phyloP scores from a whole-genome alignment of 1,140 invertebrate species.

The Drosophila suzukii region DNA sequence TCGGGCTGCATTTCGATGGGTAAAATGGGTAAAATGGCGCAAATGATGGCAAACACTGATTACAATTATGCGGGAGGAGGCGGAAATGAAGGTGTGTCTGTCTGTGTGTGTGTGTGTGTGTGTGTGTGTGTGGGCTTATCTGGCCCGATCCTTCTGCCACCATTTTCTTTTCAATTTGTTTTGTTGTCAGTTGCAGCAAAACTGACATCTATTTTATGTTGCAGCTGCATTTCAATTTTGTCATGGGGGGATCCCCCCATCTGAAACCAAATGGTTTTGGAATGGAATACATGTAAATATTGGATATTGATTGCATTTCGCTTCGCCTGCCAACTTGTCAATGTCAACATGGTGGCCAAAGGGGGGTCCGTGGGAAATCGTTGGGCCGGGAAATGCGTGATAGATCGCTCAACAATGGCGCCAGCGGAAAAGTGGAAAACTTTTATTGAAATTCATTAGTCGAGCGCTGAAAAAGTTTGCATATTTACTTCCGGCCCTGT shows the following conservation, averaged over 20 bases:
- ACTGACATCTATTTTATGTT: conserved; percentile 68
- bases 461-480: conserved; percentile 38
- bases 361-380: not conserved
- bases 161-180: conserved; percentile 55
- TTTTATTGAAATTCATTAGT: conserved; percentile 67
- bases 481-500: conserved; percentile 47
- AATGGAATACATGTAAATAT: conserved; percentile 50
- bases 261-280: not conserved
- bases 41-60: conserved; percentile 53
- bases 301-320: conserved; percentile 78
- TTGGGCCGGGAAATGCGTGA: conserved; percentile 33
- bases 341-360: conserved; percentile 41
- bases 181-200: conserved; percentile 58
- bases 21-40: conserved; percentile 19
- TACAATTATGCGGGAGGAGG: conserved; percentile 35
- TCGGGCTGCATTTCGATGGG: conserved; percentile 22
- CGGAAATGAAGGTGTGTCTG: conserved; percentile 1
- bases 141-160: not conserved
- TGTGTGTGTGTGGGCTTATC: conserved; percentile 12
- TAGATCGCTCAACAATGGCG: conserved; percentile 49
- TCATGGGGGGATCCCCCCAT: not conserved
- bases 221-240: conserved; percentile 53
- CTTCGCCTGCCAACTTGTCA: conserved; percentile 68
- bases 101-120: not conserved
- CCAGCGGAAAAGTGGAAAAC: conserved; percentile 36